Evolutionary conservation across 2,888 invertebrate species (phyloP), one percentile per base, ranked within the genome.

Genomic region (Hypena proboscidalis): DNA sequence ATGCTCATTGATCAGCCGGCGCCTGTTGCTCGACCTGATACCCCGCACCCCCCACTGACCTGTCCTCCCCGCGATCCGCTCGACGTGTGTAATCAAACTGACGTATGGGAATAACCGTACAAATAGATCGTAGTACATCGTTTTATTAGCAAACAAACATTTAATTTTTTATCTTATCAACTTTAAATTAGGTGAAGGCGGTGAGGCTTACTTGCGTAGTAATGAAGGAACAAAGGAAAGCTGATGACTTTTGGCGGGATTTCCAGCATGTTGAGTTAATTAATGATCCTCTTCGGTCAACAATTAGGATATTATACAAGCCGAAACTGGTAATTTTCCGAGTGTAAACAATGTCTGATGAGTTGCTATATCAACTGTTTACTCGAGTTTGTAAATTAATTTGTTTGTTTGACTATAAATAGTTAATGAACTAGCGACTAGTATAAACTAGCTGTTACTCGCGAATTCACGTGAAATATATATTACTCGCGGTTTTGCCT

Each of bases 1-100:
- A 47, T 45, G 57, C 72, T 85, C 88, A 89, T 89, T 89, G 88
- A 89, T 89, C 86, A 86, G 83, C 57, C 68, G 68, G 70, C 72
- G 85, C 86, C 87, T 87, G 87, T 87, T 86, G 87, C 87, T 77
- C 76, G 68, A 52, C 61, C 70, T 55, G 61, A 65, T 62, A 53
- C 58, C 71, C 63, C 74, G 50, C 64, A 55, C 61, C 59, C 56
- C 61, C 59, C 65, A 54, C 60, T 56, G 61, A 56, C 56, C 64
- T 51, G 51, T 46, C 60, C 60, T 26, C 36, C 35, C 47, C 39
- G 40, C 52, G 38, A 47, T 52, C 43, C 32, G 50, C 48, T 51
- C 57, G 63, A 65, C 67, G 69, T 74, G 73, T 69, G 71, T 70
- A 74, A 79, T 78, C 75, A 76, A 69, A 71, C 60, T 74, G 79